Evolutionary conservation across 2,113 vertebrate genomes (phyloP).

Genomic region (Melospiza georgiana): DNA sequence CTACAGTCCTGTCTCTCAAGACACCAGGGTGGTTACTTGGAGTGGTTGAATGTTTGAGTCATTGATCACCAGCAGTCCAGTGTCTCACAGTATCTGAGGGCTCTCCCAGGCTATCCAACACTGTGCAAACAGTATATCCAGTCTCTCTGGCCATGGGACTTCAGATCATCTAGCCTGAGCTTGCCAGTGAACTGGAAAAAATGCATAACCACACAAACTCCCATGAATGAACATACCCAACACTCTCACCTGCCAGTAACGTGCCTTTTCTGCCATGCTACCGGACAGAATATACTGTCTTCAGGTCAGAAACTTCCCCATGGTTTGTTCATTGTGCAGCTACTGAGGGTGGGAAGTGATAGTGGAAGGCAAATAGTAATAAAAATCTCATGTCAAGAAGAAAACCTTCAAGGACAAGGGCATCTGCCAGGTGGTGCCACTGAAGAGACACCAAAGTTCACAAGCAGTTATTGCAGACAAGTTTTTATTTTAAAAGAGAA

Average conservation of each 20-base stretch:
- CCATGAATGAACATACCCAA: accelerated
- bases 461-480: background rate
- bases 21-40: too few species aligned
- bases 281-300: background rate
- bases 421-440: background rate
- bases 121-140: accelerated
- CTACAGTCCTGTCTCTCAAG: too few species aligned
- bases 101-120: background rate
- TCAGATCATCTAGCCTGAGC: background rate
- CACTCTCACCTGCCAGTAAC: background rate
- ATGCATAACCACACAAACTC: background rate
- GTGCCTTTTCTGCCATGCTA: background rate
- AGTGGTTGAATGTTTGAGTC: background rate
- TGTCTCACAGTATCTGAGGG: background rate
- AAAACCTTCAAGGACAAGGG: background rate
- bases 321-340: background rate
- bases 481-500: background rate
- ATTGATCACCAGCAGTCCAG: background rate
- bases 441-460: background rate
- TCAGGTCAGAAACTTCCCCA: background rate
- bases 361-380: background rate
- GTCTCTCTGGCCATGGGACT: background rate
- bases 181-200: background rate
- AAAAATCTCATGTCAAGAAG: background rate
- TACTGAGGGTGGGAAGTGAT: background rate